Evolutionary conservation across 2,888 invertebrate genomes (phyloP), one percentile per base, ranked within the genome.

Genomic region (Dioctria rufipes): DNA sequence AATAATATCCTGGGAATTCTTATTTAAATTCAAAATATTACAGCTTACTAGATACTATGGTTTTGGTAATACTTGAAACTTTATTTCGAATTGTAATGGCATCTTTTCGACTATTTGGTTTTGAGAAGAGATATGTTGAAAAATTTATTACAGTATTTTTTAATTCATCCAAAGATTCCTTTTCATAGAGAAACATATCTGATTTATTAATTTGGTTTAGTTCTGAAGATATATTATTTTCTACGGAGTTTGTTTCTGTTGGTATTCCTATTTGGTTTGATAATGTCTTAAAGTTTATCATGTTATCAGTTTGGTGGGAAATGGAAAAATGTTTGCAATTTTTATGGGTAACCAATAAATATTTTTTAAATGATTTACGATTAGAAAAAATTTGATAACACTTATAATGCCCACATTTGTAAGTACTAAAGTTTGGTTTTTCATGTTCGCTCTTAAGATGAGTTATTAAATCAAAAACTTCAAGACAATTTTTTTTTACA

Each of bases 291-390:
- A 2, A 46, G 25, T 61, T 61, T 3, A 61, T 13, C 13, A 25
- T 25, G 6, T 25, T 61, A 61, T 37, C 37, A 25, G 3, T 61
- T 3, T 25, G 3, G 8, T 4, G 8, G 13, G 61, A 4, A 61
- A 8, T 61, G 61, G 25, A 2, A 4, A 61, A 3, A 4, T 61
- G 37, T 4, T 11, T 61, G 61, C 37, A 25, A 25, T 61, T 61
- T 6, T 61, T 61, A 37, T 61, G 61, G 2, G 37, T 37, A 61
- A 25, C 13, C 8, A 61, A 37, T 61, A 61, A 61, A 4, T 61
- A 6, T 61, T 37, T 61, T 61, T 61, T 61, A 37, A 61, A 61
- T 25, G 61, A 61, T 61, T 61, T 61, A 25, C 61, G 13, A 37
- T 61, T 58, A 58, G 58, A 58, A 58, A 58, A 58, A n/a, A 58